phyloP scores from a whole-genome alignment of 2,113 vertebrate species.

The Hippolais icterina region DNA sequence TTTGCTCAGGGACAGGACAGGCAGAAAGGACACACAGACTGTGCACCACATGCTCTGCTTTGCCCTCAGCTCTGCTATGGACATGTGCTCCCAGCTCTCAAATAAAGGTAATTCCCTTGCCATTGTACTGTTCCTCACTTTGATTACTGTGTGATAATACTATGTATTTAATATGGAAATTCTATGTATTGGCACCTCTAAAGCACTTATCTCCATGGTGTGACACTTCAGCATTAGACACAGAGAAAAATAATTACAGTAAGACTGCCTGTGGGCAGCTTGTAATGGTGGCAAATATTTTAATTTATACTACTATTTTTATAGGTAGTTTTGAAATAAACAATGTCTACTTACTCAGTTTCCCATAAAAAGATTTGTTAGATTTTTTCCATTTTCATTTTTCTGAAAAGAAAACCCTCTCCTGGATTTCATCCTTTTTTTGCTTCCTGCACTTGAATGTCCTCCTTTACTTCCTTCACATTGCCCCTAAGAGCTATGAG shows the following conservation, averaged over 20 bases:
- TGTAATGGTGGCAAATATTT: neutral
- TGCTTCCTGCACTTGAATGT: neutral
- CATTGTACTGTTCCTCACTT: neutral
- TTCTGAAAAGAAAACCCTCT: neutral
- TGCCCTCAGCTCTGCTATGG: neutral
- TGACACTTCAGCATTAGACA: neutral
- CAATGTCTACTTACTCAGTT: neutral
- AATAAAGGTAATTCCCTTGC: neutral
- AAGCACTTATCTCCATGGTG: neutral
- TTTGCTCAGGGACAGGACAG: fast-evolving
- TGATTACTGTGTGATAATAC: neutral
- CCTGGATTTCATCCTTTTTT: neutral
- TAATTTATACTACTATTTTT: neutral
- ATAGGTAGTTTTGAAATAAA: neutral
- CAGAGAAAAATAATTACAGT: neutral
- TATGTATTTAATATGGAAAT: neutral
- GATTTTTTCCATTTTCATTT: neutral
- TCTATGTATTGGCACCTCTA: neutral
- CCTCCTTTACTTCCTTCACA: neutral
- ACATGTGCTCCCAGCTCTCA: neutral
- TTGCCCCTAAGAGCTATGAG: neutral
- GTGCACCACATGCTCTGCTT: neutral
- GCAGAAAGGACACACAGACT: neutral
- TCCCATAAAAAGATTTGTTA: neutral
- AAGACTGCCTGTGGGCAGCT: neutral